Base-by-base conservation (phyloP, 64 coral and sea anemone genomes). In the Dendrophyllia cribrosa region DNA sequence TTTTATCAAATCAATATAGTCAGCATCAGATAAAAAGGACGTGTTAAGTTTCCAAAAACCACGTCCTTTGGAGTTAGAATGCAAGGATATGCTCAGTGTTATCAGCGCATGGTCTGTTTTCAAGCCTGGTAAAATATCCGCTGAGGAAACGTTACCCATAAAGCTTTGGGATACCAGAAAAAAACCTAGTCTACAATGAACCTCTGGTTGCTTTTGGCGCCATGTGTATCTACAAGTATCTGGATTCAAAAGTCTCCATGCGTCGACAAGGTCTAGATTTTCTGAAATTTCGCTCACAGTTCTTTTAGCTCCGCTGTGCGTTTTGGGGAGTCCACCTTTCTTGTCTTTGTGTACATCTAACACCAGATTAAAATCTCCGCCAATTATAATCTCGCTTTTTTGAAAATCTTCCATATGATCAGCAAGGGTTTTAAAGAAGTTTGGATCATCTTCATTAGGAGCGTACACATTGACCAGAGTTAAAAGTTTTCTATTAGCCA, bases 361-460 rank as follows among this genome's bases (percentile, higher is more conserved):
- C 63, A 86, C 82, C 52, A 68, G 14, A 70, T 86, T 86, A 48
- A 86, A 86, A 66, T 86, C 64, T 86, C 63, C 62, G 50, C 11
- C 82, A 14, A 20, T 45, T 15, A 86, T 48, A 48, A 86, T 66
- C 16, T 86, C 56, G 48, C 70, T 16, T 7, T 69, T 70, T 70
- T 86, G n/a, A 53, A 86, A 86, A 25, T 59, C 59, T 55, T 13
- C 34, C 48, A 87, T 45, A 13, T 59, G 68, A 50, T 59, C 68
- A n/a, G 56, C 51, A 72, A 76, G 59, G 16, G 73, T 22, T 51
- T 76, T 52, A 43, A 75, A 88, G 59, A 76, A 59, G 25, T 15
- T 59, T 76, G 86, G 86, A 24, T 88, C 70, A 20, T 88, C 71
- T 15, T 88, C n/a, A 88, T 75, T 88, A 59, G 71, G 86, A 11